Base-by-base conservation (phyloP, 1,140 invertebrate species). In the Panagrolaimus sp. region DNA sequence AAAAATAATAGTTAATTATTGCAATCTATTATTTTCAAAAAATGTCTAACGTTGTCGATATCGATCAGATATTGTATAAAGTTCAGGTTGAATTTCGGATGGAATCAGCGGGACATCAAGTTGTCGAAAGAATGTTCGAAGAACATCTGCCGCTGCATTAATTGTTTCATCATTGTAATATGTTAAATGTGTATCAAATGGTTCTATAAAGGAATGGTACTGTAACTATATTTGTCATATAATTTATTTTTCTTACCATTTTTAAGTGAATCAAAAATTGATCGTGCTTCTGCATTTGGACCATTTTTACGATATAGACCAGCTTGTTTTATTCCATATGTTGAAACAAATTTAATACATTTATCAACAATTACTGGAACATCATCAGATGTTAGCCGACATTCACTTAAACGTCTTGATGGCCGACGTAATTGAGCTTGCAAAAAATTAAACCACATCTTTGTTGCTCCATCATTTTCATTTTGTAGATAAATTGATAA, bases 291-390 rank as follows among this genome's bases (percentile, higher is more conserved):
- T 9, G 73, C 43, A 16, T 77, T 63, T 25, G 76, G 73, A n/a
- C 79, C 79, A 74, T 80, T 80, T 48, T 74, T 73, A 13, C 79
- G 61, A 65, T 80, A 80, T 20, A 80, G 71, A 23, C 79, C 79
- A 38, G 70, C 65, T 7, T 68, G 68, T 16, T 72, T 47, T 44
- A 82, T 65, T n/a, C 79, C 80, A 71, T 82, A 76, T 1, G 78
- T 73, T 9, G 72, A 68, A 38, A 82, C 62, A 46, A 78, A 78
- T 44, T 69, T 47, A 16, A 82, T 75, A 46, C 79, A 80, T 46
- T 82, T 82, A 27, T 80, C 78, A 9, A 69, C 42, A 11, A 68
- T 69, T 20, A 74, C 27, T 42, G 74, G 74, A 43, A 77, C 62
- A 43, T 70, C 69, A 43, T 78, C 70, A 4, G 46, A 31, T 14